Evolutionary conservation across 2,888 invertebrate species (phyloP).

Genomic region (Chalcis sispes): DNA sequence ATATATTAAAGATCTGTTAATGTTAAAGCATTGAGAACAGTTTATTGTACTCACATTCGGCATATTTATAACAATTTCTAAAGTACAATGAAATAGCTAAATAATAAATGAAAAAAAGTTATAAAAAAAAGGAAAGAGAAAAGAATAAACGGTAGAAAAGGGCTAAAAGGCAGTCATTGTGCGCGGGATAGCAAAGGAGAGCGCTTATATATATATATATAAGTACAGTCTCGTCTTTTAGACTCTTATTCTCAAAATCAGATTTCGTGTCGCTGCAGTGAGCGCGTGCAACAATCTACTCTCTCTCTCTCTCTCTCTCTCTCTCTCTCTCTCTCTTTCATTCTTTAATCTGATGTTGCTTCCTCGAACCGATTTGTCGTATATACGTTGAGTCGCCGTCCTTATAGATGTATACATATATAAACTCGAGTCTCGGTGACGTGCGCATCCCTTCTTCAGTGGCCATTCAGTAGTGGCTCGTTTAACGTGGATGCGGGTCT

Average conservation of each 20-base stretch:
- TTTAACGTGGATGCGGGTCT: slow-evolving; percentile 68
- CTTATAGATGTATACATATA: too few species aligned
- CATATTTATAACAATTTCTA: too few species aligned
- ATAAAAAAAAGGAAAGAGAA: slow-evolving; percentile 1
- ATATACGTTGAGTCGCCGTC: slow-evolving; percentile 18
- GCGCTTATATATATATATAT: too few species aligned
- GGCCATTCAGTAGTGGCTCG: not conserved
- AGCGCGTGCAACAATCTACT: too few species aligned
- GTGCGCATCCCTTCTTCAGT: slow-evolving; percentile 3
- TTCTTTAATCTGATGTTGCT: slow-evolving; percentile 51
- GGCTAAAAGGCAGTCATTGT: slow-evolving; percentile 22
- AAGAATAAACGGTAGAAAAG: not conserved
- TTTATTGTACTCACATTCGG: too few species aligned
- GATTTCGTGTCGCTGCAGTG: slow-evolving; percentile 43
- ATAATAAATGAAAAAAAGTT: not conserved
- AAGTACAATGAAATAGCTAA: not conserved
- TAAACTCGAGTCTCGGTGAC: slow-evolving; percentile 9
- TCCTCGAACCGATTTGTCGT: slow-evolving; percentile 57
- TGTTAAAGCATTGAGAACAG: too few species aligned
- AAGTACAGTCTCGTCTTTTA: too few species aligned
- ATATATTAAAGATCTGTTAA: too few species aligned
- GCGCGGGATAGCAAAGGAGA: not conserved
- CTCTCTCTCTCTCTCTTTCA: not conserved
- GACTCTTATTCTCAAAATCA: slow-evolving; percentile 29
- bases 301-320: not conserved